Evolutionary conservation across 2,888 invertebrate species (phyloP), one percentile per base, ranked within the genome.

Genomic region (Patella depressa): DNA sequence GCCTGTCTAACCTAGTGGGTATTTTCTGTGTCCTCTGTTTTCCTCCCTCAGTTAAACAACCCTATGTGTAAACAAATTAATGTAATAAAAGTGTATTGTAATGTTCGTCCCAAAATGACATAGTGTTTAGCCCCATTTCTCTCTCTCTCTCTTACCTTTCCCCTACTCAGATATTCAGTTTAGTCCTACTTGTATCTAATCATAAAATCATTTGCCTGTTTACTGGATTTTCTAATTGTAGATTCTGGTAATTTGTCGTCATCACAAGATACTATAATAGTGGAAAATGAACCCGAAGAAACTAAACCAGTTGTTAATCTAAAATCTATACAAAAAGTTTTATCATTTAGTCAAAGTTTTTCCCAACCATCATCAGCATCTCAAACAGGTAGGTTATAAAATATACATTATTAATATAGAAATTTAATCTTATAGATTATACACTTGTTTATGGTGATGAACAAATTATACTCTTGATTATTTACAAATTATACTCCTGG

Each of bases 261-360:
- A 15, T 89, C 89, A 3, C 87, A 87, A 75, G 86, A 83, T 71
- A 88, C 87, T 9, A 77, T 86, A 9, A 83, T 86, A 14, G 77
- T 76, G 34, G 74, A 76, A 15, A 70, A 73, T n/a, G 77, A 74
- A n/a, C 82, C 82, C 5, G 83, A 78, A 14, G 85, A 82, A 5
- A 78, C 80, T 17, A 59, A 78, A 45, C 84, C 90, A n/a, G 77
- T 90, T 34, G 83, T 90, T 17, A 84, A 85, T 75, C 78, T 87
- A 45, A 84, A 82, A 53, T 89, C 89, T 29, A 88, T 90, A 19
- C 82, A 87, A 53, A 82, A 85, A 75, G 89, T 89, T 7, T 86
- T 90, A n/a, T 86, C 89, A 3, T 85, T 82, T 75, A 89, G 90
- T 81, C 89, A 90, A 83, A 89, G 88, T 74, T 90, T 90, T 81